A percentile compares a stretch with the other conserved stretches of the same genome.
phyloP scores from a whole-genome alignment of 1,140 invertebrate species.

The Ceratitis capitata region DNA sequence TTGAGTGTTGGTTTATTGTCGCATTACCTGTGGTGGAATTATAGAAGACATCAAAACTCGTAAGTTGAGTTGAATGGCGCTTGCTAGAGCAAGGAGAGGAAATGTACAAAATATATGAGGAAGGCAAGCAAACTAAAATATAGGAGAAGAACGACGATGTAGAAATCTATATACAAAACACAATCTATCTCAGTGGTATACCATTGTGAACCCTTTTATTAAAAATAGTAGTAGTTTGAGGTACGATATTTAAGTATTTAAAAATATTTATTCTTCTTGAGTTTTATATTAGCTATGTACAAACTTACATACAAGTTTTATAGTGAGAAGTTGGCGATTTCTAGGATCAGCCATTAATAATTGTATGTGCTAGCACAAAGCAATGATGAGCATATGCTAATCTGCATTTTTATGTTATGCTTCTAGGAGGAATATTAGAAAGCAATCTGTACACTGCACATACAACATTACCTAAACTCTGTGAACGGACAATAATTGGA shows the following conservation, averaged over 20 bases:
- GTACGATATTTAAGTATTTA: too few relatives aligned
- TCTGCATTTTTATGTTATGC: too few relatives aligned
- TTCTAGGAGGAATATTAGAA: neutral
- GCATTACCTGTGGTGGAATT: conserved; percentile 5
- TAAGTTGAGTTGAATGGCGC: neutral
- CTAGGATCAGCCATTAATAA: too few relatives aligned
- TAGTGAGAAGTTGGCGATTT: too few relatives aligned
- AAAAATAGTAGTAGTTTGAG: neutral
- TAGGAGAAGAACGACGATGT: neutral
- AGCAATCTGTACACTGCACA: neutral
- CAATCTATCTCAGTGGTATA: neutral
- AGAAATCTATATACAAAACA: neutral
- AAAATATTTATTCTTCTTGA: too few relatives aligned
- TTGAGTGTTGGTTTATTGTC: neutral
- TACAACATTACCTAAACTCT: neutral
- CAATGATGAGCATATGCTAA: too few relatives aligned
- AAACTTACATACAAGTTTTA: neutral
- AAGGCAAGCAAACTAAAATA: neutral
- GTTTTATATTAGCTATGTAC: too few relatives aligned
- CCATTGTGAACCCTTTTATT: neutral
- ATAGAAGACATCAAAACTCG: conserved; percentile 12
- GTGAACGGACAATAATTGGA: neutral
- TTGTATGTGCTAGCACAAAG: too few relatives aligned
- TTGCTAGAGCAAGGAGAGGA: neutral
- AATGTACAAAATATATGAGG: neutral